A percentile compares a stretch with the other conserved stretches of the same genome.
These are phyloP conservation scores for Parapristionchus giblindavisi DNA, from an alignment of 2,888 invertebrate species.

Conservation along the genomic window DNA sequence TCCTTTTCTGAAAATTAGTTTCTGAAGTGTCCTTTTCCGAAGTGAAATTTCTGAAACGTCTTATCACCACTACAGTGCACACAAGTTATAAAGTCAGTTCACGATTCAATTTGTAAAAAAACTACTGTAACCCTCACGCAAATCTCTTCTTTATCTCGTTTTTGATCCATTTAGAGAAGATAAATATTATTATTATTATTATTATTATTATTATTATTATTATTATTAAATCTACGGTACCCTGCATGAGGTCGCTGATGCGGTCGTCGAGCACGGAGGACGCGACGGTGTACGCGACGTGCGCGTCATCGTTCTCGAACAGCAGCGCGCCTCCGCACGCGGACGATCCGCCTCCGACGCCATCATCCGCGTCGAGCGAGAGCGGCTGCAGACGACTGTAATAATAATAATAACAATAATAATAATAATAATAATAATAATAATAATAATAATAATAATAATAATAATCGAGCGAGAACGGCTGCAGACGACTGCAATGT, in stretches of 20 bases:
- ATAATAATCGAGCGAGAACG: background rate
- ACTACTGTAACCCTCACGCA: too few relatives aligned
- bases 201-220: too few relatives aligned
- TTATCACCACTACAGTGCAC: too few relatives aligned
- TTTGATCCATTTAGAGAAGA: too few relatives aligned
- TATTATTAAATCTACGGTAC: constrained; percentile 27
- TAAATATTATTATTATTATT: too few relatives aligned
- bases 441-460: background rate
- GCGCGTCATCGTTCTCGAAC: constrained; percentile 53
- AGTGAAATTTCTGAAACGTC: too few relatives aligned
- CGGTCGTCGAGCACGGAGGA: constrained; percentile 44
- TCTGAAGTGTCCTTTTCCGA: too few relatives aligned
- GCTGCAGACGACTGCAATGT: too few relatives aligned
- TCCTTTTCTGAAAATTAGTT: too few relatives aligned
- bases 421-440: background rate
- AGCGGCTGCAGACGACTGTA: constrained; percentile 46
- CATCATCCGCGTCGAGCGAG: constrained; percentile 44
- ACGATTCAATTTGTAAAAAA: too few relatives aligned
- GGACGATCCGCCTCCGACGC: constrained; percentile 42
- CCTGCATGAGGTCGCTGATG: constrained; percentile 35
- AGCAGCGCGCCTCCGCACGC: background rate
- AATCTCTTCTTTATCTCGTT: too few relatives aligned
- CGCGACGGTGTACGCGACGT: constrained; percentile 64
- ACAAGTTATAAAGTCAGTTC: too few relatives aligned
- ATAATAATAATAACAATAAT: constrained; percentile 5